Evolutionary conservation across 53 echinoderm and acorn worm genomes (phyloP).

Genomic region (Paracentrotus lividus): DNA sequence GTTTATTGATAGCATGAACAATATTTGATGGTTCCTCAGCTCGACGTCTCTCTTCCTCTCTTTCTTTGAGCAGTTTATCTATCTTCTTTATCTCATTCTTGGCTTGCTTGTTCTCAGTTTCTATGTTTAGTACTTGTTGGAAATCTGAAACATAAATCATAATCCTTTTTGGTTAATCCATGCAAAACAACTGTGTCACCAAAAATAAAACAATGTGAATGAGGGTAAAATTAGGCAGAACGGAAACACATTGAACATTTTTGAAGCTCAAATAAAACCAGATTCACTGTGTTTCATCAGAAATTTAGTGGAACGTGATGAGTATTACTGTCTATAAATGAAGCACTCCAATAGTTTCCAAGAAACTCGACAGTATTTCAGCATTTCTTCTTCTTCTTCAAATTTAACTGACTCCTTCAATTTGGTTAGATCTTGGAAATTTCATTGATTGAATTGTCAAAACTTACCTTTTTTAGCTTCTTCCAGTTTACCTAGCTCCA

Average conservation of each 20-base stretch:
- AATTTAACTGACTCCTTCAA: not conserved
- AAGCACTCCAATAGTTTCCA: not conserved
- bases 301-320: not conserved
- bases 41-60: constrained; percentile 77
- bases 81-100: constrained; percentile 91
- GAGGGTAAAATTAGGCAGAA: not conserved
- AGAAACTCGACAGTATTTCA: not conserved
- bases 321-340: no score
- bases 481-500: constrained; percentile 87
- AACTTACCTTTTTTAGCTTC: constrained; percentile 92
- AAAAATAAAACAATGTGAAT: not conserved
- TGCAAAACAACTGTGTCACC: not conserved
- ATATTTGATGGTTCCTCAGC: constrained; percentile 78
- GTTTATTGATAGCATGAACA: constrained; percentile 87
- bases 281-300: not conserved
- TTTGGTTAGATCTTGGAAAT: no score
- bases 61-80: constrained; percentile 76
- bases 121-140: constrained; percentile 92
- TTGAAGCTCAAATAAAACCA: no score
- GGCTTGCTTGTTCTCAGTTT: constrained; percentile 95
- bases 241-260: not conserved
- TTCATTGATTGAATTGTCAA: no score
- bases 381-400: no score
- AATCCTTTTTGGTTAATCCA: not conserved
- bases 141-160: constrained; percentile 77